Base-by-base conservation (phyloP, 2,888 invertebrate genomes). In the Elmis aenea region DNA sequence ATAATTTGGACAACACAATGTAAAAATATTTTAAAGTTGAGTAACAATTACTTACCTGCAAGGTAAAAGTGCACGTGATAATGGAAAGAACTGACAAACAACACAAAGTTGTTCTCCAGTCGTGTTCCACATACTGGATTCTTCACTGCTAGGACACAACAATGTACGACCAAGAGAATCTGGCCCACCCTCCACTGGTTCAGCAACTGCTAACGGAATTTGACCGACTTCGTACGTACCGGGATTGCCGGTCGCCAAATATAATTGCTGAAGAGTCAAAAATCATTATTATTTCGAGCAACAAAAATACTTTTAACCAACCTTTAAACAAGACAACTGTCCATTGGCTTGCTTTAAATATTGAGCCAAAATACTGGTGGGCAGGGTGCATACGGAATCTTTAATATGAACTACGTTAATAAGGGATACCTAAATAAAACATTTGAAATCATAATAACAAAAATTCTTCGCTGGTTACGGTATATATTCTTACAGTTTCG, bases 291-390 rank as follows among this genome's bases (percentile, higher is more conserved):
- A 10, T 10, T 15, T 15, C 9, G 15, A 13, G 13, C 9, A 28
- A 2, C n/a, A 5, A 21, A 24, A 27, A 13, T 25, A 31, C 52
- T 11, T 11, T 11, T 25, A 4, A 11, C 61, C 68, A 69, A 88
- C 88, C 80, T 89, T 87, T 49, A 90, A 74, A 63, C 85, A 85
- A 40, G 86, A 85, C 38, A 88, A 70, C 58, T 85, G 84, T 23
- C 87, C 87, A 55, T 83, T 84, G 27, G 85, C 84, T 67, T 88
- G 87, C 64, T 90, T 89, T 43, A 90, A 71, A 68, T 87, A 89
- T 69, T 90, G 89, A 26, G 86, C 85, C 51, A 90, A 75, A 57
- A 89, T 79, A 54, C 85, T 84, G 52, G 89, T 88, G 29, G 85
- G 83, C 52, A 87, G 69, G 20, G 83, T 78, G 65, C 88, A 88